Evolutionary conservation across 2,113 vertebrate species (phyloP), one percentile per base, ranked within the genome.

Genomic region (Lasiurus cinereus): DNA sequence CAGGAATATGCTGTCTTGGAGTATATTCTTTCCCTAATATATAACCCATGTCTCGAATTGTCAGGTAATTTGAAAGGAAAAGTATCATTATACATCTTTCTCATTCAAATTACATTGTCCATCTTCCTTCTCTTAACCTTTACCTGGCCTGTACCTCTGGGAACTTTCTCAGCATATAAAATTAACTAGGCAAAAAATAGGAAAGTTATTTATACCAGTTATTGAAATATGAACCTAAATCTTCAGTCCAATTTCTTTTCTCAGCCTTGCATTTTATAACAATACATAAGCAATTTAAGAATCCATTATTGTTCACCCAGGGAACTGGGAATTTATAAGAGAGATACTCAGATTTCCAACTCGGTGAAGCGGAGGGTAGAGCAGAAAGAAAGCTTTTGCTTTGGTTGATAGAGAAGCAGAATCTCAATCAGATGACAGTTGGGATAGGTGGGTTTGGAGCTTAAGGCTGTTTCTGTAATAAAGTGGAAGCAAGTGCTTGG

Each of bases 41-140:
- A 97, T 96, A 97, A 96, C 95, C 95, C 95, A 93, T 94, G 96
- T 97, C 97, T 96, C 72, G 91, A 96, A 92, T 96, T 97, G 97
- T 97, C 97, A 97, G 97, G 97, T 97, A 97, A 97, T 97, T 97
- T 97, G 96, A 97, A 95, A 96, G 93, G 94, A 96, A 97, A 96
- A 91, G 94, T 94, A 97, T 96, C 91, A 95, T 94, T 94, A 86
- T 94, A 96, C 96, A 96, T 96, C 96, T 97, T 96, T 96, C 94
- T 97, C 94, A 97, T 96, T 97, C 96, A 97, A 97, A 97, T 97
- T 97, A 91, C 96, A 88, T 96, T 97, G 96, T 96, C 95, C 95
- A 94, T 97, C 97, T 97, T 92, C 96, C 48, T 78, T 88, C 74
- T 83, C 27, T n/a, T 82, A 93, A 66, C 36, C 88, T 59, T 82